Conservation (phyloP, 2,797 vertebrate species). For the Hapalemur alaotrensis region DNA sequence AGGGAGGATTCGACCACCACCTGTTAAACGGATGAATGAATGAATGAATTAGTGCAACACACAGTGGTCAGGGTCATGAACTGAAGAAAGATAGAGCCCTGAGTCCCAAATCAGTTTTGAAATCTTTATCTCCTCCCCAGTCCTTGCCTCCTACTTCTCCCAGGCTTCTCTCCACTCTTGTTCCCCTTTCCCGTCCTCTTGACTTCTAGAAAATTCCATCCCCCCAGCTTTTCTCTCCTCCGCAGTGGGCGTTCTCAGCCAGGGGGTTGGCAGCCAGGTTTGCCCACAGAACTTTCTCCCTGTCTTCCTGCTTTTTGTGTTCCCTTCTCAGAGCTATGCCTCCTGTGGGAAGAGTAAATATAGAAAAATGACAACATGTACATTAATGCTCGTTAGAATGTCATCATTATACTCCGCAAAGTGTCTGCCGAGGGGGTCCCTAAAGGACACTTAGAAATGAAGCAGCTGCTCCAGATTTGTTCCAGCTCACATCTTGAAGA, state of each 20-base stretch:
- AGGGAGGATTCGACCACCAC: background rate
- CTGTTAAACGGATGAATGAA: background rate
- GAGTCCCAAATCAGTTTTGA: background rate
- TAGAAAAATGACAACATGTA: constrained; percentile 88
- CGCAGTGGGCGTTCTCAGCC: background rate
- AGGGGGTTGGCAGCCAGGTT: background rate
- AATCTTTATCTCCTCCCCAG: background rate
- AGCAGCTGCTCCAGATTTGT: constrained; percentile 90
- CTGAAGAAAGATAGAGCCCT: background rate
- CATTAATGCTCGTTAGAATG: constrained; percentile 90
- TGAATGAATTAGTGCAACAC: background rate
- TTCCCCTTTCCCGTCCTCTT: background rate
- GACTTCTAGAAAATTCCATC: background rate
- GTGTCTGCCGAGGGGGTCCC: constrained; percentile 88
- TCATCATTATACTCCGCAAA: constrained; percentile 89
- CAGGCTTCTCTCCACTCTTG: accelerated
- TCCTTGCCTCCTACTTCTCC: background rate
- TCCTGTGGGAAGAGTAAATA: constrained; percentile 90
- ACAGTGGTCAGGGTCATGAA: background rate
- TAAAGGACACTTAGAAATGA: constrained; percentile 89
- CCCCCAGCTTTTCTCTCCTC: background rate
- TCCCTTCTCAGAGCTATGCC: constrained; percentile 83
- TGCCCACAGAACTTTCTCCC: constrained; percentile 63
- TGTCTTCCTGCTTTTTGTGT: constrained; percentile 58
- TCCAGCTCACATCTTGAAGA: constrained; percentile 88